These are phyloP conservation scores for Ormia ochracea DNA, from an alignment of 2,888 invertebrate genomes.

Conservation along the genomic window DNA sequence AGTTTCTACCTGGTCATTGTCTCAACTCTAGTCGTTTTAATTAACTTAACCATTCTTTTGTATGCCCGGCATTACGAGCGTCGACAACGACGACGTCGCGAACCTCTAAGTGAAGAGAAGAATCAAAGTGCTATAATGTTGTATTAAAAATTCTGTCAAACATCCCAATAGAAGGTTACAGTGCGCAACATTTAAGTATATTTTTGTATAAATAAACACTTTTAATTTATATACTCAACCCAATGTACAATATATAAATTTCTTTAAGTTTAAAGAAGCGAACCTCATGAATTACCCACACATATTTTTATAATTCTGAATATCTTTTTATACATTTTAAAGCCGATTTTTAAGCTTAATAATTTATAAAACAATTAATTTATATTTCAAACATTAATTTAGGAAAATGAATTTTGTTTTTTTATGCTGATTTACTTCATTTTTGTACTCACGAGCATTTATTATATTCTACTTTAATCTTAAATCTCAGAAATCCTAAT, in stretches of 20 bases:
- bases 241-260: conserved; percentile 3
- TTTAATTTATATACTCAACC: too few relatives aligned
- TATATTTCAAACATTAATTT: conserved; percentile 15
- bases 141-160: conserved; percentile 66
- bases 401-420: not conserved
- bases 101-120: conserved; percentile 74
- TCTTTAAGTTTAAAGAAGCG: conserved; percentile 14
- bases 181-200: not conserved
- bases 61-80: conserved; percentile 71
- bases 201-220: too few relatives aligned
- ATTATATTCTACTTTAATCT: conserved; percentile 20
- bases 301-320: not conserved
- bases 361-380: not conserved
- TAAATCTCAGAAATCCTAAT: conserved; percentile 16
- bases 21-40: conserved; percentile 73
- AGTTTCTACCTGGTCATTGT: conserved; percentile 84
- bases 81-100: conserved; percentile 70
- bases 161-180: not conserved
- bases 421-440: not conserved
- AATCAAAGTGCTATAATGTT: conserved; percentile 76
- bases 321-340: not conserved
- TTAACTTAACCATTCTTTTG: conserved; percentile 72
- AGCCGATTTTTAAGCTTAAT: not conserved
- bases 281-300: conserved; percentile 26
- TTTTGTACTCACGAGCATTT: conserved; percentile 34